Percentiles rank a stretch among this genome's conserved stretches.
Evolutionary conservation across 2,113 vertebrate genomes (phyloP).

Genomic region (Melanotaenia duboulayi): DNA sequence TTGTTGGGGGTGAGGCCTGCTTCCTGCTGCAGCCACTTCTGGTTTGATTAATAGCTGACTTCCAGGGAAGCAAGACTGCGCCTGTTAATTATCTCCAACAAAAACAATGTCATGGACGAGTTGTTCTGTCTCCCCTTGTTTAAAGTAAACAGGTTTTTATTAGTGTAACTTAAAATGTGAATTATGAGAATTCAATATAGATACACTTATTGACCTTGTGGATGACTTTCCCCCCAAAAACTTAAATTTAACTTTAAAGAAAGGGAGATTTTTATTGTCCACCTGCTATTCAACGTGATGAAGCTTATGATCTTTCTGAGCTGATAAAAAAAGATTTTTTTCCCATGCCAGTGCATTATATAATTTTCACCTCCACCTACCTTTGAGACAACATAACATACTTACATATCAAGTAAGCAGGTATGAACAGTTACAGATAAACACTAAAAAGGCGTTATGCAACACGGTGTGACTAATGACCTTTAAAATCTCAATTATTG

Average conservation of each 20-base stretch:
- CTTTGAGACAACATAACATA: not conserved
- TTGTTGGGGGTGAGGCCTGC: conserved; percentile 4
- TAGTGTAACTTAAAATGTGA: not conserved
- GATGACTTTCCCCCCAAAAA: not conserved
- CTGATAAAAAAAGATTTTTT: not conserved
- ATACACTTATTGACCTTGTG: not conserved
- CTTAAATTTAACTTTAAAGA: not conserved
- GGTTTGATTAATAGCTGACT: conserved; percentile 39
- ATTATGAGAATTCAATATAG: not conserved
- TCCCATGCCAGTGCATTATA: not conserved
- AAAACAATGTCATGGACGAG: conserved; percentile 3
- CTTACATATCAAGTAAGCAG: not conserved
- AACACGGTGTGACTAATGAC: conserved; percentile 8
- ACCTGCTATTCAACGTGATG: not conserved
- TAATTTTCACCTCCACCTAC: not conserved
- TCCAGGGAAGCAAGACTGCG: conserved; percentile 15
- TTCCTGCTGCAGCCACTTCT: conserved; percentile 36
- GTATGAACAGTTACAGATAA: not conserved
- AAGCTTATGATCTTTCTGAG: not conserved
- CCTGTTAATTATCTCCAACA: conserved; percentile 23
- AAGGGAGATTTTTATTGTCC: not conserved
- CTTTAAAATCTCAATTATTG: not conserved
- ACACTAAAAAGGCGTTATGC: not conserved
- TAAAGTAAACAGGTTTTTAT: not conserved
- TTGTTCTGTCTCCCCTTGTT: not conserved